Conservation (phyloP, 2,113 vertebrate species). For the Cichladusa arquata region DNA sequence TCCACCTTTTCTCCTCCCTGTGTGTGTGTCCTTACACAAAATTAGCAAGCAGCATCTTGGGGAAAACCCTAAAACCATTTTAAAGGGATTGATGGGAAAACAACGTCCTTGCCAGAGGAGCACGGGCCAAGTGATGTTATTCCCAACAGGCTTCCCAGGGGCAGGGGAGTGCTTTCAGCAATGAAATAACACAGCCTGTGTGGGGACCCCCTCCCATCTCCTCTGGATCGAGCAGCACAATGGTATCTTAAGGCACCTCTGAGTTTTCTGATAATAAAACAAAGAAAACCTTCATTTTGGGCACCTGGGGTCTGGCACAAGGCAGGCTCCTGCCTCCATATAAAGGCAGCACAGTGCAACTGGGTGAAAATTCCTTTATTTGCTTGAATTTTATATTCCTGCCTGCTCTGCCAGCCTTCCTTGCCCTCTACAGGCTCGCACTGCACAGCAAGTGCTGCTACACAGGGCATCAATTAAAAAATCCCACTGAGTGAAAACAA, state of each 20-base stretch:
- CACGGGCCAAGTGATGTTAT: neutral
- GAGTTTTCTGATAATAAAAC: neutral
- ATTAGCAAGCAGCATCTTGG: neutral
- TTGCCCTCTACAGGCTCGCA: neutral
- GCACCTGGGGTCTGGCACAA: neutral
- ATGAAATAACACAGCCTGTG: slow-evolving; percentile 22
- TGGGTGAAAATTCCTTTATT: neutral
- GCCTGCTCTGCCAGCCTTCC: neutral
- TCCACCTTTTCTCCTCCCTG: neutral
- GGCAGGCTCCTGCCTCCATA: neutral
- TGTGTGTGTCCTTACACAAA: neutral
- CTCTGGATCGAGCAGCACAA: neutral
- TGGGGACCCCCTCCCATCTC: neutral
- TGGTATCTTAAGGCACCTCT: neutral
- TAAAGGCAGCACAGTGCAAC: neutral
- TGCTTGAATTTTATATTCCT: neutral
- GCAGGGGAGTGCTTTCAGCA: neutral
- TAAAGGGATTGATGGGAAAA: neutral
- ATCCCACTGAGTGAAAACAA: neutral
- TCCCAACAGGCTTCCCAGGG: neutral
- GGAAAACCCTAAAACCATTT: neutral
- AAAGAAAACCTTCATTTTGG: neutral
- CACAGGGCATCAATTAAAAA: neutral
- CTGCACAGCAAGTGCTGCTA: neutral
- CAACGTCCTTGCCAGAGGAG: neutral